These are phyloP conservation scores for Diabrotica balteata DNA, from an alignment of 2,888 invertebrate genomes.

Conservation along the genomic window DNA sequence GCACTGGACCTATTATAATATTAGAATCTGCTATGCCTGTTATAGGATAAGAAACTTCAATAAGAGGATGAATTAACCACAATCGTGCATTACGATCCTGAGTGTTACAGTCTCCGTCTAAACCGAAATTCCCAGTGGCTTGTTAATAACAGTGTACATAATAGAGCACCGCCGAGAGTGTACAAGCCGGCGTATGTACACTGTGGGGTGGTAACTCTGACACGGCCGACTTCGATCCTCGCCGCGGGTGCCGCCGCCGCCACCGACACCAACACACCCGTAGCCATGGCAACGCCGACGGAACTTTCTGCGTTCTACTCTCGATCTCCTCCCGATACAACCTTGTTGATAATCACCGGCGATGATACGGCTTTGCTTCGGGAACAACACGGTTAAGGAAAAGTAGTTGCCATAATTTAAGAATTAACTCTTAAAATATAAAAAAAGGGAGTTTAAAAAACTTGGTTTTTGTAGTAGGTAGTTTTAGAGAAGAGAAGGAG, in stretches of 20 bases:
- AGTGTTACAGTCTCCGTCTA: conserved; percentile 10
- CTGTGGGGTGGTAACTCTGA: conserved; percentile 61
- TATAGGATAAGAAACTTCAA: too few species aligned
- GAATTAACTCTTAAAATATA: too few species aligned
- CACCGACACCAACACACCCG: conserved; percentile 36
- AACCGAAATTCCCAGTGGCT: conserved; percentile 33
- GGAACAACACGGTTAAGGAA: not conserved
- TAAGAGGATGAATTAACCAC: too few species aligned
- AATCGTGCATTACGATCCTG: not conserved
- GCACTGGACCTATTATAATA: too few species aligned
- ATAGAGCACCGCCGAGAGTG: conserved; percentile 51
- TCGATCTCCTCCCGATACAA: conserved; percentile 1
- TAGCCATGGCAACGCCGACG: conserved; percentile 53
- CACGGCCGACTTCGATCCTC: conserved; percentile 61
- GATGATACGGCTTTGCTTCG: not conserved
- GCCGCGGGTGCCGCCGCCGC: conserved; percentile 55
- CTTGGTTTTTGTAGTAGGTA: too few species aligned
- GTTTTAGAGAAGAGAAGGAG: too few species aligned
- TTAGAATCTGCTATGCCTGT: too few species aligned
- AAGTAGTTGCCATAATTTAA: not conserved
- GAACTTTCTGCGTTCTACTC: conserved; percentile 20
- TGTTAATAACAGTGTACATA: conserved; percentile 49
- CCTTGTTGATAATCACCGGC: conserved; percentile 14
- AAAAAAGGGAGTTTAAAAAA: too few species aligned
- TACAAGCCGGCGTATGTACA: conserved; percentile 61